Evolutionary conservation across 2,797 vertebrate genomes (phyloP), one percentile per base, ranked within the genome.

Genomic region (Acanthopagrus latus): DNA sequence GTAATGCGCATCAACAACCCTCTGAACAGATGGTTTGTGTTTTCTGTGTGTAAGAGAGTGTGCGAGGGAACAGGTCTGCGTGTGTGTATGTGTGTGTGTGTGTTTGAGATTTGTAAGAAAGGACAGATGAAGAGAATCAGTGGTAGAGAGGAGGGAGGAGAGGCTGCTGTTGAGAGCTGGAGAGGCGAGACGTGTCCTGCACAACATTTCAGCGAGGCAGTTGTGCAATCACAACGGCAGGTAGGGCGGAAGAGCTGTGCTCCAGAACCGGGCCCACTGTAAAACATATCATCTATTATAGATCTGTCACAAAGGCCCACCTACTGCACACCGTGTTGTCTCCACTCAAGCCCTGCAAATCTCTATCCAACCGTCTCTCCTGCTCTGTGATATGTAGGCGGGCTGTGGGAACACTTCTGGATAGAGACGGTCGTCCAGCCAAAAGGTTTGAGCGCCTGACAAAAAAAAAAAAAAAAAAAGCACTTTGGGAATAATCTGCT

Each of bases 151-250:
- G 29, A 18, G 41, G 33, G 27, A 41, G 27, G 23, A 51, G 68
- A 73, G 64, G 17, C 14, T 47, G 82, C 60, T 64, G 67, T 48
- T 16, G 51, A 73, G 63, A 69, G 82, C 27, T 64, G 55, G 69
- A 82, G 70, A 76, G 71, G 66, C 16, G 16, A 38, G 46, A 71
- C 58, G 69, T 70, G 80, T 67, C 44, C 54, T 78, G 74, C 64
- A 41, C 52, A 82, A 76, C 77, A 72, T 90, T 85, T 84, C 55
- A 75, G 65, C 41, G 1, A 51, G 46, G 52, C 57, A 41, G 76
- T 93, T 93, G 90, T 68, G 63, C 81, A 91, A 94, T 85, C 71
- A 27, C 72, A 83, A 78, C 64, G 59, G 27, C 78, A 82, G 83
- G 81, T 82, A 71, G 82, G 47, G 41, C 66, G 66, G 54, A 57